Conservation (phyloP, 2,888 invertebrate genomes). For the Lithodes maja region DNA sequence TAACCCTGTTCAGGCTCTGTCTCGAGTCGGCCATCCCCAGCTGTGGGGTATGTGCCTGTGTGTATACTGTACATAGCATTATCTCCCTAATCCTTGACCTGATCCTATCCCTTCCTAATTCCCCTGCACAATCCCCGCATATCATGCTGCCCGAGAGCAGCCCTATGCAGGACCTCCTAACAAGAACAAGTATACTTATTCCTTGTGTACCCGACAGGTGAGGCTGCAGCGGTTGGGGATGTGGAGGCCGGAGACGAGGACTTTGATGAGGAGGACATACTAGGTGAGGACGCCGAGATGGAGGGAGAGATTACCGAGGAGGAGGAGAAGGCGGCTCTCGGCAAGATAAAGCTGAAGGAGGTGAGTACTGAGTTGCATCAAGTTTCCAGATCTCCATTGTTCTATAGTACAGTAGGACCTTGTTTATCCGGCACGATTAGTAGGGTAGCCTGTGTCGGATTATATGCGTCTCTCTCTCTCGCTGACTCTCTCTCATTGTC, state of each 20-base stretch:
- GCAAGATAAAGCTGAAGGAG: conserved; percentile 34
- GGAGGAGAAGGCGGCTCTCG: conserved; percentile 65
- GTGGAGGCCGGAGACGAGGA: conserved; percentile 73
- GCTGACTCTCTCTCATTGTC: not conserved
- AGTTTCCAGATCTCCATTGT: no score
- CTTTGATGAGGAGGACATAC: conserved; percentile 76
- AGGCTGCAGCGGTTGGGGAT: conserved; percentile 27
- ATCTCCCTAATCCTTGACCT: no score
- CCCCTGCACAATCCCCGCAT: no score
- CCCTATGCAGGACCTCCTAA: no score
- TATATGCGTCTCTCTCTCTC: not conserved
- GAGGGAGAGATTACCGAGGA: conserved; percentile 71
- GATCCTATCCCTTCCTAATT: no score
- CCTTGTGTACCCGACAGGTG: not conserved
- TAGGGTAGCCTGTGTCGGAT: not conserved
- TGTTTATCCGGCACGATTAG: not conserved
- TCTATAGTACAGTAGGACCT: no score
- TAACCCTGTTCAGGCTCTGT: no score
- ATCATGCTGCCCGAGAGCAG: no score
- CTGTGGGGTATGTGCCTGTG: no score
- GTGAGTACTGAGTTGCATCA: conserved; percentile 17
- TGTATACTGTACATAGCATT: no score
- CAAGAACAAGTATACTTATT: no score
- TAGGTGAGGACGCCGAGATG: conserved; percentile 78
- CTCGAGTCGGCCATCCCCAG: no score